These are phyloP conservation scores for Strigamia transsilvanica DNA, from an alignment of 2,888 invertebrate species.

Conservation along the genomic window DNA sequence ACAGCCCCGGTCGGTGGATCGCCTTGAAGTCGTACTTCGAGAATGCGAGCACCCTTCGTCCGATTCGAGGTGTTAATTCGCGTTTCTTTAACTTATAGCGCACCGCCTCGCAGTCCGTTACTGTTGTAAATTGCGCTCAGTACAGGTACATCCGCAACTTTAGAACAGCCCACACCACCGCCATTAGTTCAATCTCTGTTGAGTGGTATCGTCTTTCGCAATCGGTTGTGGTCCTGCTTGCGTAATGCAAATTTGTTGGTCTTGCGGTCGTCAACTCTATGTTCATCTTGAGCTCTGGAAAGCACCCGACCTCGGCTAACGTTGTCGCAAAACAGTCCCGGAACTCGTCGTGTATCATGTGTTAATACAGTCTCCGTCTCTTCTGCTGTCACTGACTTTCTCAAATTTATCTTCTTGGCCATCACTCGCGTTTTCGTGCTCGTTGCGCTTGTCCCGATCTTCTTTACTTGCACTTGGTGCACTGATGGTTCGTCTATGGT, in stretches of 20 bases:
- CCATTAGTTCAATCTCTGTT: constrained; percentile 54
- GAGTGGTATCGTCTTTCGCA: constrained; percentile 27
- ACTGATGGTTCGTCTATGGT: too few species aligned
- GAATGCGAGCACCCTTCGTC: neutral
- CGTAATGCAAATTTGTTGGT: constrained; percentile 18
- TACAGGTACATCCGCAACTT: constrained; percentile 51
- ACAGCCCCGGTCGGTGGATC: constrained; percentile 2
- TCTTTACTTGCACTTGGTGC: too few species aligned
- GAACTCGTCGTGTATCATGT: too few species aligned
- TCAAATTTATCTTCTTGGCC: too few species aligned
- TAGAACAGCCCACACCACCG: constrained; percentile 51
- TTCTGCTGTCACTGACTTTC: too few species aligned
- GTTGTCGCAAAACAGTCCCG: neutral
- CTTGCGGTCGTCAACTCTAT: neutral
- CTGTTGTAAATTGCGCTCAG: constrained; percentile 26
- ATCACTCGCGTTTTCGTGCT: too few species aligned
- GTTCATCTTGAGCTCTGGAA: neutral
- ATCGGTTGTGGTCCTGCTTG: constrained; percentile 37
- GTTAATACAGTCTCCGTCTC: too few species aligned
- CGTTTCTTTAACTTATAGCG: neutral
- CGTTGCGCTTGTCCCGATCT: too few species aligned
- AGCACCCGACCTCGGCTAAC: neutral
- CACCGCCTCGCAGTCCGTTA: constrained; percentile 50
- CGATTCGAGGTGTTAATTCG: neutral
- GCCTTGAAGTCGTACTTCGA: neutral